These are phyloP conservation scores for Galaxea fascicularis DNA, from an alignment of 92 coral and sea anemone species.

Conservation along the genomic window DNA sequence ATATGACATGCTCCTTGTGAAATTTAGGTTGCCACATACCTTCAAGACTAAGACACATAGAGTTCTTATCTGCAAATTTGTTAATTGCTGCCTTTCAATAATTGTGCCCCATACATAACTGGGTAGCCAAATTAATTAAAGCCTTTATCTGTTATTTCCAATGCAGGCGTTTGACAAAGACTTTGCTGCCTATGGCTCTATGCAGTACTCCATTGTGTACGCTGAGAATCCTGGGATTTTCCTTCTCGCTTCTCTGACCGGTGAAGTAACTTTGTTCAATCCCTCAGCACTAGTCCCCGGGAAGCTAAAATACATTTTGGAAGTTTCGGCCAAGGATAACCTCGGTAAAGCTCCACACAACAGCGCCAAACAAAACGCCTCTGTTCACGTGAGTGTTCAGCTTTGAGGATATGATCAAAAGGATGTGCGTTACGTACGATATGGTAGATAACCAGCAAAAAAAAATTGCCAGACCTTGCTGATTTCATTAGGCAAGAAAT, in stretches of 20 bases:
- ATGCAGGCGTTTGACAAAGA: slow-evolving; percentile 90
- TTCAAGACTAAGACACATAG: too few relatives aligned
- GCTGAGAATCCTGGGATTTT: slow-evolving; percentile 61
- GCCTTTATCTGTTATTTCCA: background rate
- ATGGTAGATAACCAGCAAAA: too few relatives aligned
- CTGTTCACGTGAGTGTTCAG: slow-evolving; percentile 68
- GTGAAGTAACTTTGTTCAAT: slow-evolving; percentile 56
- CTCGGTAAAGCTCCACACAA: slow-evolving; percentile 65
- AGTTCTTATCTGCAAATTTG: too few relatives aligned
- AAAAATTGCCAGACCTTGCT: too few relatives aligned
- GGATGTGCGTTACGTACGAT: too few relatives aligned
- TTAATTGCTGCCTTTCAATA: too few relatives aligned
- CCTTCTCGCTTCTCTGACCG: slow-evolving; percentile 53
- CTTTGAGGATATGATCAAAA: too few relatives aligned
- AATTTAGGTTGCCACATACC: too few relatives aligned
- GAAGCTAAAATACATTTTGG: slow-evolving; percentile 31
- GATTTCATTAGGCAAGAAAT: too few relatives aligned
- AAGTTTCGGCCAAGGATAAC: slow-evolving; percentile 77
- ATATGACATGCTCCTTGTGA: too few relatives aligned
- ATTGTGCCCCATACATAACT: too few relatives aligned
- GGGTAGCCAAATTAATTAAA: too few relatives aligned
- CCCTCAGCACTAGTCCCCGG: slow-evolving; percentile 31
- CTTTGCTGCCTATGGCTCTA: slow-evolving; percentile 55
- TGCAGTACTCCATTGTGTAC: slow-evolving; percentile 58
- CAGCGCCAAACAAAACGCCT: slow-evolving; percentile 52